phyloP scores from a whole-genome alignment of 2,888 invertebrate species.

The Portevinia maculata region DNA sequence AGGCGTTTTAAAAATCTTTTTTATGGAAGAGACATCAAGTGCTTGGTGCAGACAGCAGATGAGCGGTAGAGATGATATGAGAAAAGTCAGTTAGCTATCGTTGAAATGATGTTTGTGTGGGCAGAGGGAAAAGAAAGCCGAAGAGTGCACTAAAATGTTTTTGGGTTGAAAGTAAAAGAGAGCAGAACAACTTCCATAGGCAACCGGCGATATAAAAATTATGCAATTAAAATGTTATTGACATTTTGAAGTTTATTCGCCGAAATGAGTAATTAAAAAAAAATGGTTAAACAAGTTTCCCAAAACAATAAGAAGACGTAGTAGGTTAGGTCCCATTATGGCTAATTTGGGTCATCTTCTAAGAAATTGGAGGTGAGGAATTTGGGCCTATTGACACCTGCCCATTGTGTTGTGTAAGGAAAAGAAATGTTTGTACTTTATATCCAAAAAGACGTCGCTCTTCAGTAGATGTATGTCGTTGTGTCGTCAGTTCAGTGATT shows the following conservation, averaged over 20 bases:
- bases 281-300: not conserved
- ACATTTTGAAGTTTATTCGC: constrained; percentile 37
- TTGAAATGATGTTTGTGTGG: constrained; percentile 15
- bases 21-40: constrained; percentile 36
- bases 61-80: constrained; percentile 36
- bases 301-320: too few relatives aligned
- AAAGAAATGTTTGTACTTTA: too few relatives aligned
- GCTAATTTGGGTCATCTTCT: too few relatives aligned
- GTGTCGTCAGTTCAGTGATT: too few relatives aligned
- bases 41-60: constrained; percentile 8
- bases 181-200: constrained; percentile 36
- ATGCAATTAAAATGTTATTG: constrained; percentile 47
- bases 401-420: too few relatives aligned
- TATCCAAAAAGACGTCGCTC: too few relatives aligned
- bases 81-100: constrained; percentile 35
- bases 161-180: not conserved
- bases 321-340: too few relatives aligned
- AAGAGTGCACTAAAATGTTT: constrained; percentile 14
- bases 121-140: constrained; percentile 44
- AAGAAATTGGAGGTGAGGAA: too few relatives aligned
- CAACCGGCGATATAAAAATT: constrained; percentile 7
- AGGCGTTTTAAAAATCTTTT: constrained; percentile 53
- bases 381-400: too few relatives aligned
- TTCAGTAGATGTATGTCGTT: too few relatives aligned
- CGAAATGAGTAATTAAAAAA: constrained; percentile 8